Evolutionary conservation across 2,113 vertebrate genomes (phyloP), one percentile per base, ranked within the genome.

Genomic region (Onychostruthus taczanowskii): DNA sequence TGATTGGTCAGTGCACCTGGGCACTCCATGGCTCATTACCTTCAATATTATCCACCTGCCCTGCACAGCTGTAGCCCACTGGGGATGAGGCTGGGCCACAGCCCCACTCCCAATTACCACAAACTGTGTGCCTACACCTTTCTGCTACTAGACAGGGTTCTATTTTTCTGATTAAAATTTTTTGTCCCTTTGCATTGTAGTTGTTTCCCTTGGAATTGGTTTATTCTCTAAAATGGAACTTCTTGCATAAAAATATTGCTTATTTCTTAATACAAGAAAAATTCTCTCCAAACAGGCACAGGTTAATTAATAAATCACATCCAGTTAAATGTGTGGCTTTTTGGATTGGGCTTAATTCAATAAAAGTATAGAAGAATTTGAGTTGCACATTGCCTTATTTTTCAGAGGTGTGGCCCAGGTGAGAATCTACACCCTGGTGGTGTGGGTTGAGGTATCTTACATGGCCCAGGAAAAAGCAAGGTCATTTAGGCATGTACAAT

Each of bases 391-490:
- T 23, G 22, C 61, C 35, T 75, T 26, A 41, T 67, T 83, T 86
- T 91, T 46, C 44, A 55, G 31, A 2, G 2, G 6, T 68, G 24
- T 44, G 43, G 12, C 37, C 21, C 31, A 23, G 37, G 33, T 0
- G 1, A 69, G 50, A 83, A 67, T 61, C 37, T 62, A 9, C 2
- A 13, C 10, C 27, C 10, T 21, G 12, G 7, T 73, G 17, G 11
- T 84, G 13, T 31, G 6, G 7, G 7, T 46, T 76, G 56, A 68
- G 31, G 7, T 55, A 11, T 23, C 6, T 59, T 55, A 43, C 5
- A 8, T 2, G 4, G 43, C 27, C 20, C 28, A 43, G 43, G 41
- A 43, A 28, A 74, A 47, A 46, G 1, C 0, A 0, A 66, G 43
- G 9, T 47, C 13, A 3, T 78, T 61, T 17, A 70, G 84, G 8